Evolutionary conservation across 2,888 invertebrate species (phyloP), one percentile per base, ranked within the genome.

Genomic region (Cheilosia soror): DNA sequence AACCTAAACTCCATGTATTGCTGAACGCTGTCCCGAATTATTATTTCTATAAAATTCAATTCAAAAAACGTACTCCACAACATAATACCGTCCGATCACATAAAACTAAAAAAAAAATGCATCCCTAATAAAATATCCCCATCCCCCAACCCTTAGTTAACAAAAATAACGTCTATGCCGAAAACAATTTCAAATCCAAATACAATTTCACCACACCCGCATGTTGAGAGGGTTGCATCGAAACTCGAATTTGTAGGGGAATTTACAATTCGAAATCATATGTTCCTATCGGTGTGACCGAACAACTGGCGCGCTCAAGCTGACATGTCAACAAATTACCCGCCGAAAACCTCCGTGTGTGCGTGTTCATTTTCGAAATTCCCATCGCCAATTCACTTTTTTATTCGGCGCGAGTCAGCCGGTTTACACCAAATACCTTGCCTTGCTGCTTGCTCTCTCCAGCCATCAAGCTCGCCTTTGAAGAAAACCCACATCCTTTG

Each of bases 261-360:
- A 44, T 60, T 37, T 13, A 27, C 27, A 11, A 9, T 58, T 71
- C 71, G 80, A 62, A 78, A 72, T 62, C 77, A 78, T 78, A 78
- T 83, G 82, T 68, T 77, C 62, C 5, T 57, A 31, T 62, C 80
- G 63, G 63, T 69, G 65, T 58, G 51, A 57, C 49, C 27, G 60
- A 49, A 62, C 42, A 44, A 44, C 25, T 42, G 58, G 44, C 66
- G 73, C 68, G 83, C 72, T 11, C 76, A 78, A 84, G 85, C 81
- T 37, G 37, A 37, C 37, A 37, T 87, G 87, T 82, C 87, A 87
- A 68, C 78, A 65, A 69, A 78, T 87, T 87, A 63, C 77, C 82
- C 87, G 85, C 87, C 81, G 81, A 85, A 84, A 84, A 62, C 25
- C 9, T 44, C 51, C 4, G 49, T 73, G 85, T 85, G 55, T 85